These are phyloP conservation scores for Xiphias gladius DNA, from an alignment of 2,113 vertebrate species.

Conservation along the genomic window DNA sequence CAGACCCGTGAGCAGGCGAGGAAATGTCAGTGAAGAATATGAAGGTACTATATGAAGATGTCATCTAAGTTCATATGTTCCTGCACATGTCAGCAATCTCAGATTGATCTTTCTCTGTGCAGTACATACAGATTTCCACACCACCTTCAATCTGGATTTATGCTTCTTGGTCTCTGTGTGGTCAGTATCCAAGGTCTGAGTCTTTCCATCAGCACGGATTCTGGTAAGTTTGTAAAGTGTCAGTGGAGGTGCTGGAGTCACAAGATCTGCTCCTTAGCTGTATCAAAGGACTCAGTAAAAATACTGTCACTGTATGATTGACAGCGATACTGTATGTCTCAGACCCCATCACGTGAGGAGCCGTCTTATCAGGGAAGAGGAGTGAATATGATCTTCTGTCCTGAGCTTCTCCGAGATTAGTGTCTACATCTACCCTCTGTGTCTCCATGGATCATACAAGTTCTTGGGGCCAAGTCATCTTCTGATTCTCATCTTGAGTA, in stretches of 20 bases:
- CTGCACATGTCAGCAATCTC: slow-evolving; percentile 10
- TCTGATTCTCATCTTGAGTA: slow-evolving; percentile 25
- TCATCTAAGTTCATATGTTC: slow-evolving; percentile 26
- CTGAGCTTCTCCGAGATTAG: not conserved
- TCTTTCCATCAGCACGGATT: slow-evolving; percentile 31
- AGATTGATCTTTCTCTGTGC: not conserved
- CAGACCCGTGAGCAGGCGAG: slow-evolving; percentile 12
- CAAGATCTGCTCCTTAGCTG: slow-evolving; percentile 73
- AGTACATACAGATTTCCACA: not conserved
- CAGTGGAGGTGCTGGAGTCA: slow-evolving; percentile 71
- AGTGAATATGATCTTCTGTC: slow-evolving; percentile 1
- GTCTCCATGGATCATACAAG: not conserved
- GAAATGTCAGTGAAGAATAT: slow-evolving; percentile 43
- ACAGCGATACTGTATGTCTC: slow-evolving; percentile 45
- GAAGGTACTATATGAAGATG: slow-evolving; percentile 17
- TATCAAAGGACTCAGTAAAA: slow-evolving; percentile 67
- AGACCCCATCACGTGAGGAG: slow-evolving; percentile 21
- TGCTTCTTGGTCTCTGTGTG: slow-evolving; percentile 7
- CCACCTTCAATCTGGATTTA: slow-evolving; percentile 6
- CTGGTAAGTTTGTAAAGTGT: slow-evolving; percentile 60
- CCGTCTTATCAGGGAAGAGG: slow-evolving; percentile 19
- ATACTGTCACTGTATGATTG: slow-evolving; percentile 70
- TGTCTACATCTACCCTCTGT: slow-evolving; percentile 6
- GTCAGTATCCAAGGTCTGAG: slow-evolving; percentile 16
- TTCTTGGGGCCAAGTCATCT: slow-evolving; percentile 3